phyloP scores from a whole-genome alignment of 1,140 invertebrate species.

The Mycetomoellerius zeteki region DNA sequence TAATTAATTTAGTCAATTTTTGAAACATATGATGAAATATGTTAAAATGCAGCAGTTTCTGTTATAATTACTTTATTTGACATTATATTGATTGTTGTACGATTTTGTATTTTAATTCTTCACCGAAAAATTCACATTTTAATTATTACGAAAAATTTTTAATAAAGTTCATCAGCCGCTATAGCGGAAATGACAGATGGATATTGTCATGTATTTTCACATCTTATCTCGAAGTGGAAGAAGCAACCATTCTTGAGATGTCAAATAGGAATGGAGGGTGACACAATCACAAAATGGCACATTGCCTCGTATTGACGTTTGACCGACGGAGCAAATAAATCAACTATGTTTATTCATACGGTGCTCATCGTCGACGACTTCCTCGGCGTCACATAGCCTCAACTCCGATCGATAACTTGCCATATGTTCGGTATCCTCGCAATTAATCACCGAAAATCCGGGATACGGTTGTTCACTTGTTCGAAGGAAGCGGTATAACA shows the following conservation, averaged over 20 bases:
- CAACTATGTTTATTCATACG: slow-evolving; percentile 43
- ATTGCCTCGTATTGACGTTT: slow-evolving; percentile 9
- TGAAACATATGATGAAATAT: background rate
- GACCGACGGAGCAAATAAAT: slow-evolving; percentile 39
- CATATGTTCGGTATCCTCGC: background rate
- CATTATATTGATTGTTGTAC: background rate
- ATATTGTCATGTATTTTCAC: background rate
- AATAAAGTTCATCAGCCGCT: background rate
- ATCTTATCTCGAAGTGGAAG: slow-evolving; percentile 2
- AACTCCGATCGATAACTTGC: slow-evolving; percentile 4
- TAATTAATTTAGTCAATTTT: slow-evolving; percentile 37
- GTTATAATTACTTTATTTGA: background rate
- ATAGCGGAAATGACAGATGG: background rate
- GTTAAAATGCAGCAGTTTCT: background rate
- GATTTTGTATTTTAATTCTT: background rate
- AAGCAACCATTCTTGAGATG: slow-evolving; percentile 15
- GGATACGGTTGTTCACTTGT: background rate
- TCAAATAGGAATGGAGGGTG: slow-evolving; percentile 1
- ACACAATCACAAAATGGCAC: slow-evolving; percentile 10
- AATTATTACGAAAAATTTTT: background rate
- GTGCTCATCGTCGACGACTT: background rate
- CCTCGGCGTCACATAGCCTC: background rate
- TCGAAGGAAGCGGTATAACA: background rate
- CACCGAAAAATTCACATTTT: background rate
- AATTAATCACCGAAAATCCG: slow-evolving; percentile 41